phyloP scores from a whole-genome alignment of 1,140 invertebrate genomes.

The Heliconius congener region DNA sequence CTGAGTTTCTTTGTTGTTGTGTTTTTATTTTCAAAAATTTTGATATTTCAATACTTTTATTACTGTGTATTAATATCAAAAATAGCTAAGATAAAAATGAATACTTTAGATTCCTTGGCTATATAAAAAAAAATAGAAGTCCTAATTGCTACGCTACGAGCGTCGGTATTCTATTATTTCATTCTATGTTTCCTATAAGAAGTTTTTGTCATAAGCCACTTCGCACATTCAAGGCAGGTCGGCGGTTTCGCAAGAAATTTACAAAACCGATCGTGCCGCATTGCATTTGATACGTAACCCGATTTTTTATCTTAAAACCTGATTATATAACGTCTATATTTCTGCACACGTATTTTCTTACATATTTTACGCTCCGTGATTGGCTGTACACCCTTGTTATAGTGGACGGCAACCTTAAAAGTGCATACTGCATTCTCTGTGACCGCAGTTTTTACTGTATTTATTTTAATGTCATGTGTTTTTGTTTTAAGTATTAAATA shows the following conservation, averaged over 20 bases:
- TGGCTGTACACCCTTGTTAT: conserved; percentile 47
- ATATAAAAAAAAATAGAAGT: background rate
- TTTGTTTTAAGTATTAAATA: conserved; percentile 37
- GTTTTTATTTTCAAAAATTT: no score
- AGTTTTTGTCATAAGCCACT: conserved; percentile 34
- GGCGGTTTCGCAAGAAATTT: conserved; percentile 46
- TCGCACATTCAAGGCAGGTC: conserved; percentile 41
- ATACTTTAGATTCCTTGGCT: no score
- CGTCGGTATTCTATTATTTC: conserved; percentile 13
- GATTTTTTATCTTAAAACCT: conserved; percentile 18
- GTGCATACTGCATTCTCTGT: conserved; percentile 70
- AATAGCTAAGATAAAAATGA: no score
- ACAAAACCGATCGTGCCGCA: conserved; percentile 9
- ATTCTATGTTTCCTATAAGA: conserved; percentile 30
- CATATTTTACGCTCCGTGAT: conserved; percentile 15
- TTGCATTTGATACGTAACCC: background rate
- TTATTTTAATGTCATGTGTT: conserved; percentile 43
- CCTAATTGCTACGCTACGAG: conserved; percentile 11
- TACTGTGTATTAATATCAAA: no score
- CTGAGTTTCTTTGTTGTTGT: no score
- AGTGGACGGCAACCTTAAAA: conserved; percentile 66
- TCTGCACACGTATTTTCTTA: background rate
- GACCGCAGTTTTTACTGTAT: conserved; percentile 57
- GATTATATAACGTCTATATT: conserved; percentile 27
- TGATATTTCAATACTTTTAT: no score